phyloP scores from a whole-genome alignment of 2,888 invertebrate genomes.

The Polymixis lichenea region DNA sequence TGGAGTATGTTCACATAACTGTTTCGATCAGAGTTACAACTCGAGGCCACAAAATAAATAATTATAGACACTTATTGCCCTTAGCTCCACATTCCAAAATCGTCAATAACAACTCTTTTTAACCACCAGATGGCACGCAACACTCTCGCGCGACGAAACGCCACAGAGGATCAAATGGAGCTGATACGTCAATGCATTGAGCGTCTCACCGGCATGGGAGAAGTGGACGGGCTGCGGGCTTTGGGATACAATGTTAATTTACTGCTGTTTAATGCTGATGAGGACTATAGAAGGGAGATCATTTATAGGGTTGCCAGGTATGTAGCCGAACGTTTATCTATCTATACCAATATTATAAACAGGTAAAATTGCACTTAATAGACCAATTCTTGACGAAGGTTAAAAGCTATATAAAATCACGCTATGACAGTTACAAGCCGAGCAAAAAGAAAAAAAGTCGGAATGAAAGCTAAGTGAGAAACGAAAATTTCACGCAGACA shows the following conservation, averaged over 20 bases:
- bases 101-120: not conserved
- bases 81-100: not conserved
- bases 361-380: too few species aligned
- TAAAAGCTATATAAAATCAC: too few species aligned
- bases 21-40: too few species aligned
- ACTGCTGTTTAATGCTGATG: conserved; percentile 80
- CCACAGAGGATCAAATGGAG: conserved; percentile 76
- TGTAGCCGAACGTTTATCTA: not conserved
- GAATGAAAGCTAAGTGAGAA: too few species aligned
- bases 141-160: conserved; percentile 72
- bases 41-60: too few species aligned
- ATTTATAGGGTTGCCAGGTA: conserved; percentile 82
- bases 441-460: too few species aligned
- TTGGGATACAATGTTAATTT: conserved; percentile 79
- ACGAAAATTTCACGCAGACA: too few species aligned
- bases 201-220: conserved; percentile 79
- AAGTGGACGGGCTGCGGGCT: conserved; percentile 74
- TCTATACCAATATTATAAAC: too few species aligned
- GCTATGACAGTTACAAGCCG: too few species aligned
- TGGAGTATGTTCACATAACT: too few species aligned
- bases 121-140: conserved; percentile 77
- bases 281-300: conserved; percentile 80
- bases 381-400: too few species aligned
- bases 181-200: conserved; percentile 78
- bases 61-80: too few species aligned